Evolutionary conservation across 2,888 invertebrate genomes (phyloP), one percentile per base, ranked within the genome.

Genomic region (Crematogaster levior): DNA sequence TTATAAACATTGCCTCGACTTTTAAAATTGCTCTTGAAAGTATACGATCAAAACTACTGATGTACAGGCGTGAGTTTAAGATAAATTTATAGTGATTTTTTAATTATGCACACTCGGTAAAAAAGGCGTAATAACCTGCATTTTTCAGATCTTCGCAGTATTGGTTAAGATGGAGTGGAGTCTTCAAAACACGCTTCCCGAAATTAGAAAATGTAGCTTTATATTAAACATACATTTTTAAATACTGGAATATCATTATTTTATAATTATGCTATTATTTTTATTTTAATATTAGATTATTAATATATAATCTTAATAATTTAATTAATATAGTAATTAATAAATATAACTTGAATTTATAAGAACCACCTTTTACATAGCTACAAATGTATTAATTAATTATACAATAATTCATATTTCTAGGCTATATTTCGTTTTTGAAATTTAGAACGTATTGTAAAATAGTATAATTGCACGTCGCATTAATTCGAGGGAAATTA

Each of bases 401-500:
- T 43, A 60, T n/a, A n/a, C n/a, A n/a, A n/a, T n/a, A 3, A 10
- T 24, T 24, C 6, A 7, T 5, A n/a, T 56, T 37, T 24, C 7
- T 30, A 9, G 4, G 7, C n/a, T n/a, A n/a, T n/a, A 27, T 43
- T 58, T 60, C 1, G 12, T 40, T 15, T 61, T 46, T 15, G 21
- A 5, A 58, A 58, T 40, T 40, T 30, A 37, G 12, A 37, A 61
- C 12, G 18, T 18, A 15, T 30, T 18, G 4, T 60, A 60, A 60
- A 61, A 27, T n/a, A 15, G 27, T 15, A 10, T 30, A 43, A 6
- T 30, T 43, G 18, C 27, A 24, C 21, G 2, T 18, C 15, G 30
- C 10, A 18, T 46, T 48, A 74, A 74, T 48, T 74, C n/a, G 63
- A 18, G 63, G 12, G 51, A 27, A 51, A 65, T 24, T 65, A 43